Base-by-base conservation (phyloP, 1,140 invertebrate genomes). In the Drosophila burlai region DNA sequence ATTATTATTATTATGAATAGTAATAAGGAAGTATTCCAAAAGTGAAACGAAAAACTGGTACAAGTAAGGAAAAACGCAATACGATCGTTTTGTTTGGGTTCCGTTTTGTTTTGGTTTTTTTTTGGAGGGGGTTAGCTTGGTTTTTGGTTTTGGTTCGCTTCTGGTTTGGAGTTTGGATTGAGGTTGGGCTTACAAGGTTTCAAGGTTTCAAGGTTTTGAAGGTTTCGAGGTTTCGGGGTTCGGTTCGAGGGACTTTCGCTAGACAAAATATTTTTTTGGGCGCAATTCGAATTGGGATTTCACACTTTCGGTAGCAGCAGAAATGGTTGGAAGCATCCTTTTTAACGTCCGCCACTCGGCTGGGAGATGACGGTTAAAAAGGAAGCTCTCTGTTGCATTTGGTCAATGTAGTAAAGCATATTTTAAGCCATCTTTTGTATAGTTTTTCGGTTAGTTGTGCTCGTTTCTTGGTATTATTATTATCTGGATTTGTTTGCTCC, bases 331-430 rank as follows among this genome's bases (percentile, higher is more conserved):
- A 47, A 84, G 84, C 81, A 78, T 91, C 74, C 87, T 81, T 84
- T 91, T 91, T 76, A 91, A 54, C 54, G 59, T 29, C 34, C 18
- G 54, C n/a, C 50, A 34, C 68, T 81, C 49, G 63, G 31, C 36
- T 11, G 42, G 29, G 4, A 42, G 46, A 34, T 24, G 52, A 24
- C 54, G 15, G 45, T 80, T 89, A 90, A 92, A 91, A 91, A 81
- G 83, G 83, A 87, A 69, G 87, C 78, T 78, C 77, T 91, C 89
- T 91, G 81, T 90, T 91, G 87, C 79, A 78, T 42, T 60, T 60
- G 71, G 72, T 91, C 76, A 92, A 92, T 92, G 91, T 92, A 92
- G 91, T 92, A 92, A 92, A 92, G 91, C 91, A 92, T 92, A 92
- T 92, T 92, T 92, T 92, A 92, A 92, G 91, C 91, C 91, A 92